Conservation (phyloP, 2,113 vertebrate genomes). For the Ondatra zibethicus region DNA sequence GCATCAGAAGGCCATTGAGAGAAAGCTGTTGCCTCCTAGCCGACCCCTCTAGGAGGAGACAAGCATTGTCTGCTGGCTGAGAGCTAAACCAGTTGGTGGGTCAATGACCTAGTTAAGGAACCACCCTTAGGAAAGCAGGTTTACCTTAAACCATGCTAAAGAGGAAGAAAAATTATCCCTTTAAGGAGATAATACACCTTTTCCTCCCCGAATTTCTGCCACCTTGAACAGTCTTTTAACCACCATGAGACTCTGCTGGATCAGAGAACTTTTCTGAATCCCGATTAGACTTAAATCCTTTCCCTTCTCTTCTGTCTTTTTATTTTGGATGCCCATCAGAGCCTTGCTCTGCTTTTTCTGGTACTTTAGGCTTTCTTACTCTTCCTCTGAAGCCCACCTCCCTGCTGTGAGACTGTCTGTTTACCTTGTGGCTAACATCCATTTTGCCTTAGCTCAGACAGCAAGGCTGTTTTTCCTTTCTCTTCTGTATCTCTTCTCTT, state of each 20-base stretch:
- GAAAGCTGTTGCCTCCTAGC: background rate
- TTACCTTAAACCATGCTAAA: background rate
- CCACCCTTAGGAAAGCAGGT: background rate
- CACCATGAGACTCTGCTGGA: background rate
- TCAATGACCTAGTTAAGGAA: background rate
- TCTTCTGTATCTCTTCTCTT: background rate
- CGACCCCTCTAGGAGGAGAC: background rate
- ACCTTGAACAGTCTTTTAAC: background rate
- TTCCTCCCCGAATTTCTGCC: background rate
- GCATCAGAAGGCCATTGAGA: no score
- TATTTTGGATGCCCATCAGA: background rate
- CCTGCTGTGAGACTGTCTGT: background rate
- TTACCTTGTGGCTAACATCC: background rate
- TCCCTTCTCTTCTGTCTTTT: background rate
- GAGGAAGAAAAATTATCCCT: background rate
- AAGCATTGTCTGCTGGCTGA: background rate
- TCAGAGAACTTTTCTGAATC: background rate
- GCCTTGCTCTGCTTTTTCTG: background rate
- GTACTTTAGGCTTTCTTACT: background rate
- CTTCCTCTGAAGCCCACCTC: background rate
- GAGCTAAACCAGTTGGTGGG: background rate
- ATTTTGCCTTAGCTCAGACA: no score
- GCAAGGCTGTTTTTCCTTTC: background rate
- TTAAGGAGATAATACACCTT: background rate
- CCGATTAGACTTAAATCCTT: background rate